Conservation (phyloP, 2,113 vertebrate species). For the Chamaetylas fuelleborni region DNA sequence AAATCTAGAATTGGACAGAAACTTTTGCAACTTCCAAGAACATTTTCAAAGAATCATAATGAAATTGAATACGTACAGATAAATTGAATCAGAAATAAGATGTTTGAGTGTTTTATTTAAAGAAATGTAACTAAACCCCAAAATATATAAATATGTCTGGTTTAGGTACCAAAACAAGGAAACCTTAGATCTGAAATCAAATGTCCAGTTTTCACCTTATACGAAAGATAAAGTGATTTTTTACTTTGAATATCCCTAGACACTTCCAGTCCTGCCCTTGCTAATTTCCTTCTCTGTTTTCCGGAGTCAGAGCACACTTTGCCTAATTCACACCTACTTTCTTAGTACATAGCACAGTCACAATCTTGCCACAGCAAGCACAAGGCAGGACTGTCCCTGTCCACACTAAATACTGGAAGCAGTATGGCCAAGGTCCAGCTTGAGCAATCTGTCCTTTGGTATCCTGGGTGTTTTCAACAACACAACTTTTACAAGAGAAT, state of each 20-base stretch:
- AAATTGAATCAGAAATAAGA: not conserved
- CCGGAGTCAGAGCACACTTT: not conserved
- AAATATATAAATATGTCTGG: not conserved
- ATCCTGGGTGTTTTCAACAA: not conserved
- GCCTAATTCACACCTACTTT: not conserved
- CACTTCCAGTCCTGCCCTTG: not conserved
- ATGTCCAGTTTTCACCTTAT: not conserved
- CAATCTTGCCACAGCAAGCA: not conserved
- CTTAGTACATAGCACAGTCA: not conserved
- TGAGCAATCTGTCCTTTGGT: not conserved
- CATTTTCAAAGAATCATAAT: not conserved
- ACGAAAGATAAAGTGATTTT: not conserved
- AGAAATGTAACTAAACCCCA: not conserved
- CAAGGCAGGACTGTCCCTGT: not conserved
- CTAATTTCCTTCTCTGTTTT: not conserved
- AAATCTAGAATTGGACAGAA: not conserved
- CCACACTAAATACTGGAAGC: not conserved
- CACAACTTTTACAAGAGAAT: not conserved
- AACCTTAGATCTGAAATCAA: not conserved
- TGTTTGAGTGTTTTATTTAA: not conserved
- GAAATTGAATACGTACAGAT: not conserved
- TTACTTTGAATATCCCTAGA: not conserved
- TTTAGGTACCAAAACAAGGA: not conserved
- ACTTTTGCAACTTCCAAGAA: not conserved
- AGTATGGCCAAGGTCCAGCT: not conserved